Conservation (phyloP, 2,113 vertebrate genomes). For the Campylomormyrus tamandua region DNA sequence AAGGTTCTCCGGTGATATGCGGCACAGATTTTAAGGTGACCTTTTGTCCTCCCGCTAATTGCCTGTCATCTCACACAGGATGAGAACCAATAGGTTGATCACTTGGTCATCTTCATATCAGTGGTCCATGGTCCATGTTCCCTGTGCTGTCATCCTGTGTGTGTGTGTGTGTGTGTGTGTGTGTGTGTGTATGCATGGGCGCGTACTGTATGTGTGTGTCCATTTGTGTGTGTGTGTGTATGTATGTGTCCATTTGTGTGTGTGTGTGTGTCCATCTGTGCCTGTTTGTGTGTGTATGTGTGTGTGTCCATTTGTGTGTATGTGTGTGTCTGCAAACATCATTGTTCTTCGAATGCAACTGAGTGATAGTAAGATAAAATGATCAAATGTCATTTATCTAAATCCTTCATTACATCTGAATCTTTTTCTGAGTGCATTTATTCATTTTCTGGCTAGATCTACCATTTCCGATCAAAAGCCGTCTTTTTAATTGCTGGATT, state of each 20-base stretch:
- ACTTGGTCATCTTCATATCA: background rate
- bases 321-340: conserved; percentile 11
- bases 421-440: conserved; percentile 39
- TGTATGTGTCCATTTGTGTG: too few relatives aligned
- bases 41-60: background rate
- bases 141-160: background rate
- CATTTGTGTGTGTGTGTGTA: background rate
- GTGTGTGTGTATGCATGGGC: background rate
- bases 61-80: background rate
- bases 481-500: background rate
- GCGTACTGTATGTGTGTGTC: background rate
- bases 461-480: conserved; percentile 32
- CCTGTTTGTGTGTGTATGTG: background rate
- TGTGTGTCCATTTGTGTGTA: background rate
- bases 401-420: conserved; percentile 48
- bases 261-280: background rate
- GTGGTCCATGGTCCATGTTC: background rate
- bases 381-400: conserved; percentile 26
- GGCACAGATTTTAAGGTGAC: background rate
- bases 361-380: conserved; percentile 38
- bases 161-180: background rate
- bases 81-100: background rate
- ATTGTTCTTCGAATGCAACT: conserved; percentile 27
- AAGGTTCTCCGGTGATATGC: background rate
- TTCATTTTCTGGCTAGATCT: conserved; percentile 50